phyloP scores from a whole-genome alignment of 2,113 vertebrate species.

The Upupa epops region DNA sequence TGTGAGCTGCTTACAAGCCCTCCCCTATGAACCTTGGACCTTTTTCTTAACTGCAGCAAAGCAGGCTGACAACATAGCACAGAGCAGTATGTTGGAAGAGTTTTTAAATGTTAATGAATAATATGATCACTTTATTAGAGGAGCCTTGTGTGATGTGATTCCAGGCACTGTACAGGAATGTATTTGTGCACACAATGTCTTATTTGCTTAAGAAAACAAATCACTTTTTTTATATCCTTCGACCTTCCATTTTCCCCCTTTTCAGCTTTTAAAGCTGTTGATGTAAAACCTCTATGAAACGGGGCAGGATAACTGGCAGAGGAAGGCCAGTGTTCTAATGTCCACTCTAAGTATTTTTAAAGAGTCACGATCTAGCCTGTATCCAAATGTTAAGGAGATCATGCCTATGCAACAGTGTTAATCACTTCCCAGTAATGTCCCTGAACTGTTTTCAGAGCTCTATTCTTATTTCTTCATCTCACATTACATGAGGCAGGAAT shows the following conservation, averaged over 20 bases:
- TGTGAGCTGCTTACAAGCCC: slow-evolving; percentile 65
- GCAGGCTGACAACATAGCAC: slow-evolving; percentile 23
- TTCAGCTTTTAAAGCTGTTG: background rate
- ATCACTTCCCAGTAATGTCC: background rate
- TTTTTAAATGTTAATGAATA: slow-evolving; percentile 66
- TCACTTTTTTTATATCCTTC: slow-evolving; percentile 20
- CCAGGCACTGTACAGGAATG: slow-evolving; percentile 53
- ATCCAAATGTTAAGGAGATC: background rate
- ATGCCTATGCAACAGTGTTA: background rate
- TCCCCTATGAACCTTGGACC: slow-evolving; percentile 61
- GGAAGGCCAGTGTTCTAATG: background rate
- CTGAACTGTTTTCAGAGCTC: slow-evolving; percentile 1
- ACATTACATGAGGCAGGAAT: background rate
- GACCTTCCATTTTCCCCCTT: background rate
- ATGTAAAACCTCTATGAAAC: background rate
- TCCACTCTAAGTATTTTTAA: background rate
- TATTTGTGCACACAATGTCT: slow-evolving; percentile 21
- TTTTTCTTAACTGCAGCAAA: slow-evolving; percentile 33
- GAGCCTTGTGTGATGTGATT: slow-evolving; percentile 50
- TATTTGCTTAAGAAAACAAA: slow-evolving; percentile 39
- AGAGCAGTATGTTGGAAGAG: background rate
- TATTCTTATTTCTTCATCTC: background rate
- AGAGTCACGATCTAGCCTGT: background rate
- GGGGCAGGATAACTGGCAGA: background rate
- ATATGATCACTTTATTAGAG: slow-evolving; percentile 59